These are phyloP conservation scores for Cerastis leucographa DNA, from an alignment of 2,888 invertebrate genomes.

Conservation along the genomic window DNA sequence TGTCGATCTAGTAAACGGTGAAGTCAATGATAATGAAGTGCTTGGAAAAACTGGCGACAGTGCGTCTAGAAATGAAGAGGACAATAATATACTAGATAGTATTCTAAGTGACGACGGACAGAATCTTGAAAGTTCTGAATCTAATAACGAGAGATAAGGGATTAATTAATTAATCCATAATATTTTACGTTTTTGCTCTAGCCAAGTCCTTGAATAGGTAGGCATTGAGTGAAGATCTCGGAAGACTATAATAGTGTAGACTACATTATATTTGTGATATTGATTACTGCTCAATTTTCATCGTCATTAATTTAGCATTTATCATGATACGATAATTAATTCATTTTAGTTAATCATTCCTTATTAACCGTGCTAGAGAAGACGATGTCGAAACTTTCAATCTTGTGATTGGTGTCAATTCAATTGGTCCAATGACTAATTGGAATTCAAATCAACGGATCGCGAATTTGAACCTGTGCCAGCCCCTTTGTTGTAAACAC, in stretches of 20 bases:
- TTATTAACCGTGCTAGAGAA: constrained; percentile 20
- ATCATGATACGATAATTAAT: constrained; percentile 38
- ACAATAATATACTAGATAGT: constrained; percentile 72
- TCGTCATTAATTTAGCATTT: constrained; percentile 57
- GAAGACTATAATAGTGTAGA: constrained; percentile 44
- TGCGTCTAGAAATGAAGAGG: constrained; percentile 68
- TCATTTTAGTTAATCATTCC: constrained; percentile 42
- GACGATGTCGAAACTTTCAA: constrained; percentile 23
- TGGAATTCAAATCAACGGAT: constrained; percentile 58
- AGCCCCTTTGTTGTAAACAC: constrained; percentile 31
- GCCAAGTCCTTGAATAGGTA: constrained; percentile 30
- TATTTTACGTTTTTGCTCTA: constrained; percentile 34
- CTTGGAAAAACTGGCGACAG: constrained; percentile 63
- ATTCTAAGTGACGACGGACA: constrained; percentile 73
- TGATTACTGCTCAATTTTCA: constrained; percentile 44
- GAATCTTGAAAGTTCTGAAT: constrained; percentile 66
- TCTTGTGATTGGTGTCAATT: constrained; percentile 54
- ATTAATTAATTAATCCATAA: background rate
- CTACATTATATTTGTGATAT: constrained; percentile 52
- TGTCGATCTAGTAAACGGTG: constrained; percentile 38
- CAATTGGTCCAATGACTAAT: constrained; percentile 61
- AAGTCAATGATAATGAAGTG: constrained; percentile 65
- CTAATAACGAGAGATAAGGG: constrained; percentile 70
- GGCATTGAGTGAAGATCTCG: constrained; percentile 39
- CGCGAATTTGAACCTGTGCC: constrained; percentile 51